phyloP scores from a whole-genome alignment of 1,140 invertebrate species.

The Solenopsis fugax region DNA sequence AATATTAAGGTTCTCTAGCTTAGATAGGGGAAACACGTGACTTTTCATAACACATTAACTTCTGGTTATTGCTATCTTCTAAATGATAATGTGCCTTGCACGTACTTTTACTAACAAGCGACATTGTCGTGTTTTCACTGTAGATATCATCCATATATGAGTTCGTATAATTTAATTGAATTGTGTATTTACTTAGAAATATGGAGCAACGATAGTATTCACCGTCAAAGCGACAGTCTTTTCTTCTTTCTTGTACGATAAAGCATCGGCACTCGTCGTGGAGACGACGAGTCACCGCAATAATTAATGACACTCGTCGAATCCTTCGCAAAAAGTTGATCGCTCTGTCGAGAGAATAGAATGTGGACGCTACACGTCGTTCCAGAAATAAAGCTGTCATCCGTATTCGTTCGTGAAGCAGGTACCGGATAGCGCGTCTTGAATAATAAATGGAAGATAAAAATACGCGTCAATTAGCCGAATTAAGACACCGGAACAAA shows the following conservation, averaged over 20 bases:
- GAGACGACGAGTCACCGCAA: constrained; percentile 61
- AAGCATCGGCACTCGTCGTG: constrained; percentile 8
- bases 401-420: neutral
- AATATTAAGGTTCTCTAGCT: neutral
- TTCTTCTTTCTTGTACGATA: constrained; percentile 3
- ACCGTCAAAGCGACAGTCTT: neutral
- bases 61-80: too few relatives aligned
- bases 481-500: constrained; percentile 34
- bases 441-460: constrained; percentile 48
- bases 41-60: too few relatives aligned
- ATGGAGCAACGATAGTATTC: neutral
- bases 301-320: constrained; percentile 72
- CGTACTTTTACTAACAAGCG: too few relatives aligned
- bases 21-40: too few relatives aligned
- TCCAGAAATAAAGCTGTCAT: constrained; percentile 74
- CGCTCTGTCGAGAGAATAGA: constrained; percentile 63
- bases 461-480: constrained; percentile 53
- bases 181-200: constrained; percentile 14
- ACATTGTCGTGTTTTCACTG: too few relatives aligned
- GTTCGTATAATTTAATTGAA: neutral
- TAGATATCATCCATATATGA: neutral
- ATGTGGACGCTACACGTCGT: constrained; percentile 66
- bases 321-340: constrained; percentile 73
- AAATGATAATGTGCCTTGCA: too few relatives aligned
- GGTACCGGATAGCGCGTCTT: constrained; percentile 2